Base-by-base conservation (phyloP, 1,140 invertebrate species). In the Aphaenogaster floridana region DNA sequence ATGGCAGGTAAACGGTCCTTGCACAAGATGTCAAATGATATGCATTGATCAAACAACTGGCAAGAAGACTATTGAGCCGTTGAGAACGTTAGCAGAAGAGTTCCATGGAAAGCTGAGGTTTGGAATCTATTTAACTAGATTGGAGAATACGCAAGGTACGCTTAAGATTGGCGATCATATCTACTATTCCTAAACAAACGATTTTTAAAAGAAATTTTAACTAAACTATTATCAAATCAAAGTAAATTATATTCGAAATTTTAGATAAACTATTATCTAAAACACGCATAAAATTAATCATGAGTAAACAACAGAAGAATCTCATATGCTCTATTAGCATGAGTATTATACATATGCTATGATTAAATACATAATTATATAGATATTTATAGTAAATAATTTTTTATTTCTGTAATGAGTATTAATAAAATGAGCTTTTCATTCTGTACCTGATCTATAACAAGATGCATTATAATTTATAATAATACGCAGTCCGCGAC, bases 21-120 rank as follows among this genome's bases (percentile, higher is more conserved):
- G 99, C 92, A 97, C 97, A 11, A 96, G 99, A 79, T 99, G 99
- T 94, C 98, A 99, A 95, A 99, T 99, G 98, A 97, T 99, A 66
- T 99, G 98, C 91, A 97, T 99, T 81, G 97, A 99, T 95, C 98
- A 99, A 95, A 95, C 96, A 15, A 98, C 97, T 15, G 98, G 98
- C 0, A 93, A 97, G 92, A 98, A 97, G 92, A 98, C 97, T 15
- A 96, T 97, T 1, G 98, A 99, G 95, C 98, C 98, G 3, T 95
- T 99, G n/a, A 96, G 97, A 84, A 98, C 98, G 5, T 96, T 99
- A 84, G 96, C 97, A 4, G 96, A 96, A 92, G 95, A 97, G 87
- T 97, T 98, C 91, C 95, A 96, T 86, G 98, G 98, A 21, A 98
- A 98, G 96, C 95, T 98, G 81, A 95, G 95, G 78, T 98, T 98